These are phyloP conservation scores for Colletes latitarsis DNA, from an alignment of 1,140 invertebrate species.

Conservation along the genomic window DNA sequence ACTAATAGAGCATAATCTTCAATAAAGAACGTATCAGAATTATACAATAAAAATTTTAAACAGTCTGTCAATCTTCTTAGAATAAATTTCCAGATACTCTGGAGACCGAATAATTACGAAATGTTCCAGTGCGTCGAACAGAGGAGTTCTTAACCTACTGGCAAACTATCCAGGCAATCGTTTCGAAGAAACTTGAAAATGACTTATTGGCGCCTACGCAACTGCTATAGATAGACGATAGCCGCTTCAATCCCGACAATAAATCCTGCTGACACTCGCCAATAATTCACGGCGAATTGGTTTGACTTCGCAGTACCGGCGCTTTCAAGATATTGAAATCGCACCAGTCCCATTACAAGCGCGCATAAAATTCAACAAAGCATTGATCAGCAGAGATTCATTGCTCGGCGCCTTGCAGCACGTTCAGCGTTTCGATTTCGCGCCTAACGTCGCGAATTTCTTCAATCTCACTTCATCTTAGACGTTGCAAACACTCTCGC, in stretches of 20 bases:
- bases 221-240: not conserved
- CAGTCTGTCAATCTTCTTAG: no score
- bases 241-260: constrained; percentile 9
- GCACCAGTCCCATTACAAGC: not conserved
- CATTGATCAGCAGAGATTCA: not conserved
- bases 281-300: constrained; percentile 17
- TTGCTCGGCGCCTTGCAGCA: constrained; percentile 5
- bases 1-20: no score
- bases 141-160: not conserved
- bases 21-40: no score
- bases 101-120: not conserved
- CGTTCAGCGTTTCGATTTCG: constrained; percentile 26
- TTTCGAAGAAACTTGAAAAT: constrained; percentile 22
- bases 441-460: not conserved
- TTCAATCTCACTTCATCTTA: not conserved
- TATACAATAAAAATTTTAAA: no score
- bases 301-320: not conserved
- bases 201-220: constrained; percentile 6
- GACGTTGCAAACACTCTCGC: not conserved
- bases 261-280: constrained; percentile 28
- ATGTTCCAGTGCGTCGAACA: not conserved
- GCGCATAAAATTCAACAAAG: not conserved
- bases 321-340: not conserved
- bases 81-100: no score
- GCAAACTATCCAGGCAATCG: not conserved